Percentiles rank a stretch among this genome's conserved stretches.
These are phyloP conservation scores for Clarias platycephalus DNA, from an alignment of 2,797 vertebrate genomes.

Conservation along the genomic window DNA sequence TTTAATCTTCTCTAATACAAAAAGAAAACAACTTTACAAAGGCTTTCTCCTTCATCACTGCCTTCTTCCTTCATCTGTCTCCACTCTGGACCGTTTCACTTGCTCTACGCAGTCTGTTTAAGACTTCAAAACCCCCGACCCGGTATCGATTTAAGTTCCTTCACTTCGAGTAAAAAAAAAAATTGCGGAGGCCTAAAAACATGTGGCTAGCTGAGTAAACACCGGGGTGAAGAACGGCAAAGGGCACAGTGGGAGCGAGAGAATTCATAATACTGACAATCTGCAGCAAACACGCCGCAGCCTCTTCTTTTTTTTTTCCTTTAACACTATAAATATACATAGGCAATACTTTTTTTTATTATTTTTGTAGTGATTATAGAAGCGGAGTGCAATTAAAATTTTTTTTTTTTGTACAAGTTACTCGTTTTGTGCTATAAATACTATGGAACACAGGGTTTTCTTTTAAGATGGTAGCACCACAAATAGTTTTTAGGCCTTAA, in stretches of 20 bases:
- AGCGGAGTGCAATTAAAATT: slow-evolving; percentile 91
- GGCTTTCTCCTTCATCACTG: slow-evolving; percentile 83
- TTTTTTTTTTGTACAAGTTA: slow-evolving; percentile 95
- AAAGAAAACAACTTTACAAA: slow-evolving; percentile 88
- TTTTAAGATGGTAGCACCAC: slow-evolving; percentile 98
- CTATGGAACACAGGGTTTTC: slow-evolving; percentile 98
- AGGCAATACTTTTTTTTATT: slow-evolving; percentile 96
- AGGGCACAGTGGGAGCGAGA: slow-evolving; percentile 69
- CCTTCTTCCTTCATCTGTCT: slow-evolving; percentile 62
- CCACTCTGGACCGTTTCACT: slow-evolving; percentile 86
- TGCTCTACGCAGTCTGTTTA: slow-evolving; percentile 91
- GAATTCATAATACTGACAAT: slow-evolving; percentile 86
- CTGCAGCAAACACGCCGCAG: slow-evolving; percentile 84
- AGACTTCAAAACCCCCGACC: slow-evolving; percentile 83
- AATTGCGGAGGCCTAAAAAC: slow-evolving; percentile 87
- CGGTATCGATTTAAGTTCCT: slow-evolving; percentile 78
- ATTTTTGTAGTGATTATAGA: slow-evolving; percentile 99
- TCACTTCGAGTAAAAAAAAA: slow-evolving; percentile 80
- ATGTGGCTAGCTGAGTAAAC: slow-evolving; percentile 91
- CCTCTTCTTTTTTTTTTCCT: slow-evolving; percentile 64
- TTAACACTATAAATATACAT: slow-evolving; percentile 99
- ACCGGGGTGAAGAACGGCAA: slow-evolving; percentile 74
- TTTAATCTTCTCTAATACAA: slow-evolving; percentile 39
- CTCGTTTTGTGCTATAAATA: slow-evolving; percentile 99
- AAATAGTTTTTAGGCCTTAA: slow-evolving; percentile 99